Evolutionary conservation across 2,888 invertebrate genomes (phyloP).

Genomic region (Syrphus vitripennis): DNA sequence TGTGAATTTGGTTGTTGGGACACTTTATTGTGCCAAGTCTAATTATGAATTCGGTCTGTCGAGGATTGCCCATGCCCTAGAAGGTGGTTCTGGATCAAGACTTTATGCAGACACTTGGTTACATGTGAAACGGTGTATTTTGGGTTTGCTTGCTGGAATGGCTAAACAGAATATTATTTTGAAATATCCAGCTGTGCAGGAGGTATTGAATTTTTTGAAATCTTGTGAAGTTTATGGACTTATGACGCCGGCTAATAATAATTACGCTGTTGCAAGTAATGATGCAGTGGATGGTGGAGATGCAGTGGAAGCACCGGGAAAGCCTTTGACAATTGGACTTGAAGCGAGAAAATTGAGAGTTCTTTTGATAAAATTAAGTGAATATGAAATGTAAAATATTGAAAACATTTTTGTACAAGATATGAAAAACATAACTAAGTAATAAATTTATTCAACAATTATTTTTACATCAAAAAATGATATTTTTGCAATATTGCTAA

Average conservation of each 20-base stretch:
- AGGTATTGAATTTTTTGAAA: constrained; percentile 92
- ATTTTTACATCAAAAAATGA: no score
- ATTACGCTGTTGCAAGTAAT: constrained; percentile 75
- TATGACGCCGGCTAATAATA: constrained; percentile 79
- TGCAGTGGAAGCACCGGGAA: constrained; percentile 77
- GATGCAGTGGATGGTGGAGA: constrained; percentile 23
- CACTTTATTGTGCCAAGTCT: constrained; percentile 98
- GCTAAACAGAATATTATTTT: constrained; percentile 92
- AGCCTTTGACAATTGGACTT: constrained; percentile 79
- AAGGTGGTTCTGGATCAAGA: constrained; percentile 83
- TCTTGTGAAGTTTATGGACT: constrained; percentile 87
- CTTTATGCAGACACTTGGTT: constrained; percentile 99
- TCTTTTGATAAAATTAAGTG: constrained; percentile 78
- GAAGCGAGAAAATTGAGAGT: constrained; percentile 79
- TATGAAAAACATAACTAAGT: no score
- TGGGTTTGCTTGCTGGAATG: constrained; percentile 92
- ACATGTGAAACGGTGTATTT: constrained; percentile 97
- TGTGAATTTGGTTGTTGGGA: constrained; percentile 99
- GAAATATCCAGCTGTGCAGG: constrained; percentile 90
- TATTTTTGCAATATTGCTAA: no score
- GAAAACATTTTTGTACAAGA: neutral
- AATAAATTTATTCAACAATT: no score
- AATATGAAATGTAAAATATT: constrained; percentile 76
- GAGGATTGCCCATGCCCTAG: constrained; percentile 96
- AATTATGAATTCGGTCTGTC: constrained; percentile 99